Base-by-base conservation (phyloP, 2,797 vertebrate genomes). In the Phyllotis vaccarum region DNA sequence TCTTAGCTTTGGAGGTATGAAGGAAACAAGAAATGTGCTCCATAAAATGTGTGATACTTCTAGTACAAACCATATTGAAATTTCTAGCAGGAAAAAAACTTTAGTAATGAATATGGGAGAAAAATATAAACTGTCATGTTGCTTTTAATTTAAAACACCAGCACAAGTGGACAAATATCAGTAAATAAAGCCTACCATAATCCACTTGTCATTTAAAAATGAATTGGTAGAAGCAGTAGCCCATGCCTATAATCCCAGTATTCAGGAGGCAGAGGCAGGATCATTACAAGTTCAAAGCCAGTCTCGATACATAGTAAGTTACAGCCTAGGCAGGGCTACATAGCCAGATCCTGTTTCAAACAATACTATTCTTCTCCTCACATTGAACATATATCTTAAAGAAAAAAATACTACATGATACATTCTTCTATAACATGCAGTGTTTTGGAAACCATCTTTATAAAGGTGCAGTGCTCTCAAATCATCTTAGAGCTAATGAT, bases 101-200 rank as follows among this genome's bases (percentile, higher is more conserved):
- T 8, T 29, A 91, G 60, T 58, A 68, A 95, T 66, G 40, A 93
- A 87, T 24, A 89, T 0, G 49, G 40, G 13, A 92, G 79, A 92
- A 94, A 96, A 94, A 89, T 87, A 79, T 83, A 76, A 95, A 76
- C 49, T 62, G 43, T 56, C 68, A 90, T 95, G 56, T 96, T 96
- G 74, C 81, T 94, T 95, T 93, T 92, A 95, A 94, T 93, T 90
- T 91, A 97, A 95, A 92, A 90, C 6, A 92, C 85, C 90, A 75
- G 56, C 75, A 95, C 46, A 93, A 93, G 91, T 92, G 86, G 87
- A 91, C 54, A 66, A 13, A 64, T 60, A 58, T 89, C 89, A 97
- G 86, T 89, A 92, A 96, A 94, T 85, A 96, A 96, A 91, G 70
- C 40, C 60, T 89, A n/a, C 91, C 85, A 19, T 64, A 76, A 85